Evolutionary conservation across 37 sponge, comb jelly and placozoan species (phyloP).

Genomic region (Ephydatia muelleri): DNA sequence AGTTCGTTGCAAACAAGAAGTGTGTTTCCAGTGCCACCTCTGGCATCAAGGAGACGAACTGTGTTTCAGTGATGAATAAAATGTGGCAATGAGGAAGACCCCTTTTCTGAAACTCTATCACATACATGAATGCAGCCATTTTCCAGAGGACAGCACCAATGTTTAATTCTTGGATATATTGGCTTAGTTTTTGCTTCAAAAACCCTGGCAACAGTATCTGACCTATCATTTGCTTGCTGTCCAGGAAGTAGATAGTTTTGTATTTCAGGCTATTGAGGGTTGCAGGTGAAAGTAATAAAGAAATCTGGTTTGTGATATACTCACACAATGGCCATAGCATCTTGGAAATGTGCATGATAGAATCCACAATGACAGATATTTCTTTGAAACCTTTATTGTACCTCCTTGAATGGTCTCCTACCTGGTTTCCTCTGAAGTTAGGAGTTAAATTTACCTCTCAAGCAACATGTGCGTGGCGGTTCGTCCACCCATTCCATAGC

Average conservation of each 20-base stretch:
- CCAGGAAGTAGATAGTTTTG: neutral
- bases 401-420: neutral
- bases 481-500: too few species aligned
- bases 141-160: neutral
- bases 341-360: neutral
- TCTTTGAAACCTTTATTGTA: neutral
- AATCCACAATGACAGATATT: neutral
- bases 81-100: neutral
- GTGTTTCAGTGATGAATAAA: neutral
- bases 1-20: neutral
- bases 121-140: neutral
- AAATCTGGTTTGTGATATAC: conserved; percentile 5
- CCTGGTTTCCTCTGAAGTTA: too few species aligned
- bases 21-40: neutral
- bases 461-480: too few species aligned
- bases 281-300: conserved; percentile 28
- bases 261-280: conserved; percentile 31
- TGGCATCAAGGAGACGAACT: neutral
- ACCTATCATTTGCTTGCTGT: conserved; percentile 4
- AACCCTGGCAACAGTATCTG: conserved; percentile 9
- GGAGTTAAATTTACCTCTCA: too few species aligned
- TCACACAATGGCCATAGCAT: conserved; percentile 24
- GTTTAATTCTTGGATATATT: neutral
- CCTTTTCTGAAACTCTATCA: neutral
- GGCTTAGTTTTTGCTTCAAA: conserved; percentile 11